Conservation (phyloP, 2,113 vertebrate genomes). For the pig (Sus scrofa) region T2T-Sscrofa CM000824.6:224186501-224187000, state of each 20-base stretch:
- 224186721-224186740: accelerated
- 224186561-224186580: background rate
- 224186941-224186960: background rate
- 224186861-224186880: background rate
- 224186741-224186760: background rate
- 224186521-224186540: background rate
- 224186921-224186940: background rate
- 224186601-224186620: background rate
- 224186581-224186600: background rate
- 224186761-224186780: background rate
- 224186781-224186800: background rate
- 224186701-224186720: no score
- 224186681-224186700: background rate
- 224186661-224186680: background rate
- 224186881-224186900: background rate
- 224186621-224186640: background rate
- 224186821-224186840: background rate
- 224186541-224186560: background rate
- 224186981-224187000: background rate
- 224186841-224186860: background rate
- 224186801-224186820: background rate
- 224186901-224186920: background rate
- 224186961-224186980: background rate
- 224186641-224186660: background rate
- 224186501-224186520: background rate